Conservation (phyloP, 2,113 vertebrate genomes). For the Callionymus lyra region DNA sequence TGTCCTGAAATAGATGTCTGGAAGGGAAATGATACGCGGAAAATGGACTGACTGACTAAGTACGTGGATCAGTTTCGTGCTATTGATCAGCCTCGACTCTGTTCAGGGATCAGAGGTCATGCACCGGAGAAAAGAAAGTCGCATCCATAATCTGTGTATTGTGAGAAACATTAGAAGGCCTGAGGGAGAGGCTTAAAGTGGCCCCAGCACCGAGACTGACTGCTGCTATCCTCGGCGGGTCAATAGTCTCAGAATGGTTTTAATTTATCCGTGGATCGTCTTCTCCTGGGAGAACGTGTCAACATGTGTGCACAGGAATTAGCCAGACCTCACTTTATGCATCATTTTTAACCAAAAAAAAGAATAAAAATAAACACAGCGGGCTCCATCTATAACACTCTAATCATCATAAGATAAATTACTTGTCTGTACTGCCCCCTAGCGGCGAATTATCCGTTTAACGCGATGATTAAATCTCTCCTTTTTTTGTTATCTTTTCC, state of each 20-base stretch:
- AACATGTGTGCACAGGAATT: conserved; percentile 31
- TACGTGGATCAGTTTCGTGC: conserved; percentile 31
- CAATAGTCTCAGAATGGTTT: conserved; percentile 46
- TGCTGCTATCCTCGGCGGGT: conserved; percentile 28
- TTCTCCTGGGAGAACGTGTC: conserved; percentile 30
- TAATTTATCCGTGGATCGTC: conserved; percentile 29
- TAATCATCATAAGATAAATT: neutral
- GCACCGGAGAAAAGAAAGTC: conserved; percentile 10
- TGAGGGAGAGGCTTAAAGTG: conserved; percentile 38
- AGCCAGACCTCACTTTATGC: conserved; percentile 27
- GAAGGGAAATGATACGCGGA: conserved; percentile 28
- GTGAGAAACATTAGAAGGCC: conserved; percentile 47
- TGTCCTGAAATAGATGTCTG: conserved; percentile 37
- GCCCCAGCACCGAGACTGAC: conserved; percentile 33
- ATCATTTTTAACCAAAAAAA: conserved; percentile 19
- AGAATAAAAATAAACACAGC: neutral
- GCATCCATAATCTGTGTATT: conserved; percentile 4
- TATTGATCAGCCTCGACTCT: conserved; percentile 40
- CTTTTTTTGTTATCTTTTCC: too few species aligned
- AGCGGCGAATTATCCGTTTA: conserved; percentile 18
- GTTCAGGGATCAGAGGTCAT: conserved; percentile 46
- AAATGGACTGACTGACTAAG: conserved; percentile 34
- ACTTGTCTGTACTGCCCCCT: conserved; percentile 37
- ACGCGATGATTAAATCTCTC: neutral
- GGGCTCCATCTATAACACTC: neutral